Base-by-base conservation (phyloP, 2,888 invertebrate genomes). In the Campaea margaritaria region DNA sequence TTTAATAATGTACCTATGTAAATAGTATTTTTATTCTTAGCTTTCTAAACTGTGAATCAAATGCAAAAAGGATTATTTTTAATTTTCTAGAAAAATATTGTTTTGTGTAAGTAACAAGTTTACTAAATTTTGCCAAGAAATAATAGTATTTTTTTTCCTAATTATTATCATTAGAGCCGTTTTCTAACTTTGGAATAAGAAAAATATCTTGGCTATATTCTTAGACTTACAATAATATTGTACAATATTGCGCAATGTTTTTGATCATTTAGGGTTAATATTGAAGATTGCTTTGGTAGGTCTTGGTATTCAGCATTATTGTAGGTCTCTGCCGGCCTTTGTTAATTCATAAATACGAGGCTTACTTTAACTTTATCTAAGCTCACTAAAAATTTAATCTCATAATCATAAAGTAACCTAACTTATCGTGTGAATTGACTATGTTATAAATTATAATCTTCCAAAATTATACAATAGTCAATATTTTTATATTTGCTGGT, bases 401-500 rank as follows among this genome's bases (percentile, higher is more conserved):
- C 44, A 44, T 28, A 13, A 44, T 44, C n/a, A 13, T 44, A 9
- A 27, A n/a, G 21, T 34, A 15, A 34, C 34, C 12, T 9, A 42
- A 57, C 39, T 50, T 45, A 45, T 41, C 27, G 48, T 44, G 28
- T 47, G 13, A 48, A 55, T 55, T 55, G 42, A 55, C 10, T 46
- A 41, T 39, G 9, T n/a, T 16, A 27, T 15, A n/a, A 46, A 34
- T 42, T 16, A 34, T 21, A 46, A 57, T 46, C 57, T 58, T 58
- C 52, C 52, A 58, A 56, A 56, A 44, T 50, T 34, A 36, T 43
- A 51, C 51, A 46, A 53, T 53, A 59, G 47, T 47, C 39, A 44
- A 86, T 87, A 87, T 87, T 87, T 88, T 87, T 87, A 85, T 87
- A 75, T 74, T 78, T 78, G 83, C 85, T 81, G 84, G 79, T 82